Evolutionary conservation across 2,113 vertebrate species (phyloP).

Genomic region (Loxodonta africana): DNA sequence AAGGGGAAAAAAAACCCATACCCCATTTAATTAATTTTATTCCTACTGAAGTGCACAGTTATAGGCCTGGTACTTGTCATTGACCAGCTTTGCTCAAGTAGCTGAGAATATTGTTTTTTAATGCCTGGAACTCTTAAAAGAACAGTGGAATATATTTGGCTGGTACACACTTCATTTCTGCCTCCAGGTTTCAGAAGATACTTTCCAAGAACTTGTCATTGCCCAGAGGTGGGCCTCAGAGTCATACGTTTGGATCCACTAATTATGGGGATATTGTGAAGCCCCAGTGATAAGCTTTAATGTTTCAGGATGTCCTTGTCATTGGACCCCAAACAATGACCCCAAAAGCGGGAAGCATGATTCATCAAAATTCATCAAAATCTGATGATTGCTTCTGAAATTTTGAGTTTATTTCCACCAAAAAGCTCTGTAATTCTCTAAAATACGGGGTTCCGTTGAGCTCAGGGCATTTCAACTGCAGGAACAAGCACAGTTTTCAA

Average conservation of each 20-base stretch:
- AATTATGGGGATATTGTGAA: not conserved
- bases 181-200: not conserved
- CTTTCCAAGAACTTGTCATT: not conserved
- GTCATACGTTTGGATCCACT: not conserved
- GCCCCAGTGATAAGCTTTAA: not conserved
- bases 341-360: not conserved
- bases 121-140: not conserved
- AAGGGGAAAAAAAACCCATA: not conserved
- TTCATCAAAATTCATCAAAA: not conserved
- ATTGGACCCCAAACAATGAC: not conserved
- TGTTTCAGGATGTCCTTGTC: not conserved
- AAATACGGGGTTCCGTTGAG: not conserved
- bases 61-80: not conserved
- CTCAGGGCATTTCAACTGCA: not conserved
- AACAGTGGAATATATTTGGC: not conserved
- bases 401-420: not conserved
- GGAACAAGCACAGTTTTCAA: not conserved
- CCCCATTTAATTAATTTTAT: slow-evolving; percentile 73
- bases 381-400: not conserved
- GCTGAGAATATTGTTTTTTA: slow-evolving; percentile 58
- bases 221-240: not conserved
- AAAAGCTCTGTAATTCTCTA: slow-evolving; percentile 30
- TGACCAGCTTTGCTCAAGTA: slow-evolving; percentile 58
- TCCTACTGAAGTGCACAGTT: slow-evolving; percentile 19
- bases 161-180: not conserved